These are phyloP conservation scores for Peromyscus californicus DNA, from an alignment of 2,113 vertebrate species.

Conservation along the genomic window DNA sequence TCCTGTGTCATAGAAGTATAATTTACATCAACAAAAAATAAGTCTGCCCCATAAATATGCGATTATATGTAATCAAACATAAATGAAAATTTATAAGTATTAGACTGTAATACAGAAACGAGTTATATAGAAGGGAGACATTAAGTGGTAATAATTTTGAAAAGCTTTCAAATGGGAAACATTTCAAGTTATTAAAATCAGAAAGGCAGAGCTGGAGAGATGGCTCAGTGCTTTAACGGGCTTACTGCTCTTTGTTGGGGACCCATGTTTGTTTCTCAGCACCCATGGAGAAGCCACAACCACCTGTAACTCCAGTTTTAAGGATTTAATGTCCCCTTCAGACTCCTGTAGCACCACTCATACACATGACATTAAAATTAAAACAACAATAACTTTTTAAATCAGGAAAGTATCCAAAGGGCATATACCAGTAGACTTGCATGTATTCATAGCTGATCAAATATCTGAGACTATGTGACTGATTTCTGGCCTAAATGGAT, in stretches of 20 bases:
- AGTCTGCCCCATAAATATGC: neutral
- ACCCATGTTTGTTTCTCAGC: neutral
- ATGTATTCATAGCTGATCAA: neutral
- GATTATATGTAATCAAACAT: slow-evolving; percentile 25
- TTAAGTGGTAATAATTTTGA: slow-evolving; percentile 41
- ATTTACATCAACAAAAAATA: slow-evolving; percentile 13
- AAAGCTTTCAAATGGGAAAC: neutral
- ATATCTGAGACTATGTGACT: neutral
- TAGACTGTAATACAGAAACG: neutral
- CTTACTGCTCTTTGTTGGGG: neutral
- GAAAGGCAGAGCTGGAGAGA: neutral
- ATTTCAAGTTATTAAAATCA: slow-evolving; percentile 48
- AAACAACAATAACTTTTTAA: neutral
- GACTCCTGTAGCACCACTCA: neutral
- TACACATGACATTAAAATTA: neutral
- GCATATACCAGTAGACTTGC: neutral
- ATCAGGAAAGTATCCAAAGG: neutral
- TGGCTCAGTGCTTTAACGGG: neutral
- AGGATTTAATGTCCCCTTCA: neutral
- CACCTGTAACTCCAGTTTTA: too few relatives aligned
- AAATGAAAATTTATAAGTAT: slow-evolving; percentile 2
- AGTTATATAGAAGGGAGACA: neutral
- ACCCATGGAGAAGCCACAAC: neutral
- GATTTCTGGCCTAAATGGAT: too few relatives aligned
- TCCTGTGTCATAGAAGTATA: neutral